Percentiles rank a stretch among this genome's conserved stretches.
phyloP scores from a whole-genome alignment of 2,797 vertebrate species.

The Aldrovandia affinis region DNA sequence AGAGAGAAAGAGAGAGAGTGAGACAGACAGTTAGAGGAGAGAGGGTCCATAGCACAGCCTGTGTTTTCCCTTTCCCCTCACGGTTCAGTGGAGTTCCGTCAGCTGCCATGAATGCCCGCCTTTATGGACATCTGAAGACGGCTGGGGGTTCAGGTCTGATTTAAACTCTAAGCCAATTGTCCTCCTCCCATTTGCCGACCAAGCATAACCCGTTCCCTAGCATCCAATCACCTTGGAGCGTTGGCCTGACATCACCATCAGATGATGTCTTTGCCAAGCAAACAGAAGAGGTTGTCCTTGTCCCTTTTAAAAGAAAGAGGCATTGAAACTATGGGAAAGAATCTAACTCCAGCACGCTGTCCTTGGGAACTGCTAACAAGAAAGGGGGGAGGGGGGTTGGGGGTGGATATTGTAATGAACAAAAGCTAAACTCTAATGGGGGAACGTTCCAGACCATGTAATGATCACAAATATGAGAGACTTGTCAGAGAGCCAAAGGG shows the following conservation, averaged over 20 bases:
- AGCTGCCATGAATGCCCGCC: slow-evolving; percentile 51
- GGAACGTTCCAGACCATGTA: slow-evolving; percentile 38
- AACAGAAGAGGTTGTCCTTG: slow-evolving; percentile 61
- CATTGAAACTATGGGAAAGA: slow-evolving; percentile 68
- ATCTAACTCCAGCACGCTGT: slow-evolving; percentile 56
- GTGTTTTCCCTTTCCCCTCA: slow-evolving; percentile 56
- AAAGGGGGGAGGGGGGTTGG: slow-evolving; percentile 34
- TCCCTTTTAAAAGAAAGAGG: slow-evolving; percentile 64
- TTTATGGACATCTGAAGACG: slow-evolving; percentile 54
- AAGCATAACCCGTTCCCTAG: slow-evolving; percentile 69
- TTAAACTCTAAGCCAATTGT: slow-evolving; percentile 62
- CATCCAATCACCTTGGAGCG: slow-evolving; percentile 67
- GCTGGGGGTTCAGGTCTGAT: slow-evolving; percentile 61
- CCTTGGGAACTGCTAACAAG: slow-evolving; percentile 63
- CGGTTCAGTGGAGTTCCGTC: slow-evolving; percentile 65
- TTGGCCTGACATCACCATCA: slow-evolving; percentile 70
- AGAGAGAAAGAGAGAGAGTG: slow-evolving; percentile 23
- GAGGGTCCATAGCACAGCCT: slow-evolving; percentile 34
- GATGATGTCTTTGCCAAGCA: slow-evolving; percentile 63
- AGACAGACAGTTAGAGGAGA: slow-evolving; percentile 31
- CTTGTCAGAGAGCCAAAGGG: not conserved
- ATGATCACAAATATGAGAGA: slow-evolving; percentile 19
- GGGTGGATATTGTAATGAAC: slow-evolving; percentile 44
- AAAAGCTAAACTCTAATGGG: slow-evolving; percentile 50
- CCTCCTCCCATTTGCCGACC: slow-evolving; percentile 59